Base-by-base conservation (phyloP, 2,113 vertebrate genomes). In the Orientallactaga bullata region DNA sequence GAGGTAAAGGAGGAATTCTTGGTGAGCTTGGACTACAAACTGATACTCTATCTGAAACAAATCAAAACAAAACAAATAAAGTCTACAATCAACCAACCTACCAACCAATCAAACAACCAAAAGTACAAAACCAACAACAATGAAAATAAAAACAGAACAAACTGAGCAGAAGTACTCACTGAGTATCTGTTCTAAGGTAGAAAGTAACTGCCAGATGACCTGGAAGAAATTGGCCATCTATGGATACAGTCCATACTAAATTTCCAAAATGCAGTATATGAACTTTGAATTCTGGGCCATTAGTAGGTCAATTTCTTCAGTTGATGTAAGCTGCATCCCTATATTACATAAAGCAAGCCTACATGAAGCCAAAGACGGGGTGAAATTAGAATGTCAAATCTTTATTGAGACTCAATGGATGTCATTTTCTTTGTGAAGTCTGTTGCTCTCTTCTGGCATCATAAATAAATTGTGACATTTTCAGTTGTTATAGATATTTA, bases 391-490 rank as follows among this genome's bases (percentile, higher is more conserved):
- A 24, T 61, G 15, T 37, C 12, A 55, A 55, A 55, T 55, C 42
- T 47, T 81, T 55, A 42, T 6, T 91, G 68, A 37, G 32, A 51
- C 28, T 82, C 65, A 51, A 35, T 28, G 26, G 26, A 17, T 85
- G 32, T 42, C 68, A 47, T 72, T 85, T 77, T 71, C 39, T 88
- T 68, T 89, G 51, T 65, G 30, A 78, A 66, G 6, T 65, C 3
- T 80, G 21, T 73, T 78, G 20, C 11, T 37, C 12, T 78, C 35
- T 30, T 85, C 88, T 85, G 69, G n/a, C 17, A 77, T n/a, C n/a
- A 78, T 26, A 94, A 86, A 72, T 60, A 78, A 96, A 74, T 39
- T 93, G 76, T 86, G 71, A 79, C n/a, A 60, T 93, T 61, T 74
- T 18, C 84, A 87, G 82, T 82, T 84, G 81, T 82, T 8, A 30